Evolutionary conservation across 2,797 vertebrate species (phyloP).

Genomic region (Loris lydekkerianus): DNA sequence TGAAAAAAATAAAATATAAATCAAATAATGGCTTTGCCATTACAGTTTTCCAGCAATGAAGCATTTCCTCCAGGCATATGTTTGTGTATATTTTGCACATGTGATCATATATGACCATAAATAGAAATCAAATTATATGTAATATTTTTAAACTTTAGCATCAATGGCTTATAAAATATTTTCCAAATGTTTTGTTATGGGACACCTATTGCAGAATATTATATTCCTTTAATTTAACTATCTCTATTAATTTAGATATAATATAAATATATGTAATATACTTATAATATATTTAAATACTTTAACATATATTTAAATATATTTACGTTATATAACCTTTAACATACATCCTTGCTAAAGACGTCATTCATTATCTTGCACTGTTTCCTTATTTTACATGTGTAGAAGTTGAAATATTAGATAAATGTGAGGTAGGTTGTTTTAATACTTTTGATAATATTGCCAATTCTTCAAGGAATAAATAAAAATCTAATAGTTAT

Average conservation of each 20-base stretch:
- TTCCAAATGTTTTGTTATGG: background rate
- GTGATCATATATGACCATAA: background rate
- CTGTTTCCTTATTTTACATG: background rate
- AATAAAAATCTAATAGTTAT: background rate
- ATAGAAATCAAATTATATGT: background rate
- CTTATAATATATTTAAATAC: too few relatives aligned
- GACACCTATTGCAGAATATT: background rate
- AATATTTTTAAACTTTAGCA: background rate
- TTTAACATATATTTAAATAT: background rate
- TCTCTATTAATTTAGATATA: background rate
- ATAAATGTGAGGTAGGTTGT: background rate
- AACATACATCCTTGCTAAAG: background rate
- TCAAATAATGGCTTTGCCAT: background rate
- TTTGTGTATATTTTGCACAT: background rate
- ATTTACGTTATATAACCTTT: background rate
- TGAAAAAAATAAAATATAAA: background rate
- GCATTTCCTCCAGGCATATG: background rate
- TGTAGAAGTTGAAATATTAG: background rate
- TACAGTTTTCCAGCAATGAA: background rate
- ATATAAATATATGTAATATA: too few relatives aligned
- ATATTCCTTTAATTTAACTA: background rate
- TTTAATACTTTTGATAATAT: background rate
- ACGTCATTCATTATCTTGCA: background rate
- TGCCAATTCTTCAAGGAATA: background rate
- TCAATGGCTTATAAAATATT: background rate